Evolutionary conservation across 2,113 vertebrate genomes (phyloP).

Genomic region (Brachyhypopomus gauderio): DNA sequence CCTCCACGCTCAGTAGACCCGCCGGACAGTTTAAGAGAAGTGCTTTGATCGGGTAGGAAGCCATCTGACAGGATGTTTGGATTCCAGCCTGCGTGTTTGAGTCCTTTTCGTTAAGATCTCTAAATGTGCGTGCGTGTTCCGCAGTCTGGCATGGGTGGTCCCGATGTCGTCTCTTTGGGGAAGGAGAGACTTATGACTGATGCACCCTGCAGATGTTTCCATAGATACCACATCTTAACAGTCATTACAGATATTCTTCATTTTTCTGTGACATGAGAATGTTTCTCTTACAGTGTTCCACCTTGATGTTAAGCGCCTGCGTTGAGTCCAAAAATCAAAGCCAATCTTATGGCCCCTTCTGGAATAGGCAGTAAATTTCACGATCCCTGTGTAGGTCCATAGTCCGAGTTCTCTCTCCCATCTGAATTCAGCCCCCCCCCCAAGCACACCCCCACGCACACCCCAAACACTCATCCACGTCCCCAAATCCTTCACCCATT

Average conservation of each 20-base stretch:
- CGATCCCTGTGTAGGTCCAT: constrained; percentile 24
- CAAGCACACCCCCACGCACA: constrained; percentile 24
- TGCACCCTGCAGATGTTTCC: constrained; percentile 70
- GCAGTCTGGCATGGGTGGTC: constrained; percentile 45
- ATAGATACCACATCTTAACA: constrained; percentile 64
- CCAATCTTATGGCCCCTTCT: constrained; percentile 60
- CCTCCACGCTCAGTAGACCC: background rate
- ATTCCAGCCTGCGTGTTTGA: background rate
- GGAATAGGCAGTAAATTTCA: constrained; percentile 46
- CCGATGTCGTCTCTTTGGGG: background rate
- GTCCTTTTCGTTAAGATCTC: constrained; percentile 24
- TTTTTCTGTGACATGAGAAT: constrained; percentile 68
- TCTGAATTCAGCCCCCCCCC: constrained; percentile 34
- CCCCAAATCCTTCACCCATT: constrained; percentile 19
- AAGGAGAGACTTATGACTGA: constrained; percentile 42
- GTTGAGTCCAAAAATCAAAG: constrained; percentile 67
- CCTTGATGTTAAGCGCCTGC: constrained; percentile 62
- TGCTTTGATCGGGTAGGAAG: constrained; percentile 17
- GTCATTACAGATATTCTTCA: constrained; percentile 72
- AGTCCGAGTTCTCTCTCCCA: constrained; percentile 17
- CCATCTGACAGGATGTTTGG: background rate
- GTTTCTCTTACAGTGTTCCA: constrained; percentile 68
- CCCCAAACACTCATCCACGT: constrained; percentile 49
- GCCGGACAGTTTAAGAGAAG: constrained; percentile 12
- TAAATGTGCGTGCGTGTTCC: constrained; percentile 1